Base-by-base conservation (phyloP, 2,113 vertebrate species). In the Athene cunicularia region DNA sequence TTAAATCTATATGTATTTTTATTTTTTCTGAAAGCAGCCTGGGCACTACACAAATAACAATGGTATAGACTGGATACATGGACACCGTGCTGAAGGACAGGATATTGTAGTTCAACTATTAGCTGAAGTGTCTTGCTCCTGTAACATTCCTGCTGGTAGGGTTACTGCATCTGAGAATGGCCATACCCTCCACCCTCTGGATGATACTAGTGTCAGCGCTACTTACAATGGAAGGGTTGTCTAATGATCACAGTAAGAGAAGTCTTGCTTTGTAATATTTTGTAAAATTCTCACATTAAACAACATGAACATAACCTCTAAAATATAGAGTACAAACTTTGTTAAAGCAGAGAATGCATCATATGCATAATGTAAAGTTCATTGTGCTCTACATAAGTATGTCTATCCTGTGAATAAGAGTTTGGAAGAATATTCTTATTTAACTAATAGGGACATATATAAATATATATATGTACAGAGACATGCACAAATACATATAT, bases 41-140 rank as follows among this genome's bases (percentile, higher is more conserved):
- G 28, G 22, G 35, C 0, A 0, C 12, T 27, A 37, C 26, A n/a
- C 22, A 84, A 92, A 43, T 32, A 75, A 52, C 7, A 67, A 18
- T 2, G n/a, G 5, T 43, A 39, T 11, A 55, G 75, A 23, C 0
- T 63, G 41, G 27, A 41, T 27, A 80, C 6, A 52, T 14, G 9
- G 28, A 70, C 26, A 80, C 30, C 28, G 62, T 39, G n/a, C 26
- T 80, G 11, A 79, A 95, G 59, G 77, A 71, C 19, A 62, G 26
- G 14, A 62, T 58, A 26, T 3, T 41, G 17, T 39, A 70, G 35
- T 64, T 58, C 22, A 64, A 19, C 47, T 53, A 53, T 24, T 67
- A 84, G 30, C 14, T 41, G 16, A 86, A 95, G 32, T 18, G 26
- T 47, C 41, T n/a, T 41, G 14, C 50, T 80, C n/a, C 82, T 64